A percentile compares a stretch with the other conserved stretches of the same genome.
Evolutionary conservation across 2,888 invertebrate genomes (phyloP).

Genomic region (Fragum fragum): DNA sequence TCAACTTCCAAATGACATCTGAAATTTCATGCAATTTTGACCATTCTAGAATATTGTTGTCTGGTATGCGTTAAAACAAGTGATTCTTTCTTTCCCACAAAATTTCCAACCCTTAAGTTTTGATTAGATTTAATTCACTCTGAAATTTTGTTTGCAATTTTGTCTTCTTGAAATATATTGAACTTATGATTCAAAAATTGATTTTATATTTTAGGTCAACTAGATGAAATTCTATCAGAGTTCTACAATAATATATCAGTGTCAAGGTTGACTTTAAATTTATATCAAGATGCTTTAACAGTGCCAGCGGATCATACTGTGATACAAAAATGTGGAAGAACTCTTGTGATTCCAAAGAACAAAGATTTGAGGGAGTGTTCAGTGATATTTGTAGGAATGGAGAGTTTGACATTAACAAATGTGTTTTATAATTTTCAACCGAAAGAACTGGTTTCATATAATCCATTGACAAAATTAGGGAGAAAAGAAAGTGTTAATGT

Average conservation of each 20-base stretch:
- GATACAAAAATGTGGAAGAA: conserved; percentile 72
- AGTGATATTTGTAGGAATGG: conserved; percentile 91
- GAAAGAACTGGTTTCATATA: conserved; percentile 85
- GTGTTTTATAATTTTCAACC: conserved; percentile 87
- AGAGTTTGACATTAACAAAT: conserved; percentile 90
- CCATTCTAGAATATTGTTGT: too few species aligned
- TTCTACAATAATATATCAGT: conserved; percentile 48
- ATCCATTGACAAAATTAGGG: conserved; percentile 78
- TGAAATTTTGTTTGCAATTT: too few species aligned
- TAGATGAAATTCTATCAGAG: conserved; percentile 25
- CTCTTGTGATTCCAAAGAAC: conserved; percentile 62
- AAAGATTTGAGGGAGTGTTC: conserved; percentile 88
- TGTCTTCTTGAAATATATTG: too few species aligned
- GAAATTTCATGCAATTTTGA: too few species aligned
- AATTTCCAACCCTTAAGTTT: too few species aligned
- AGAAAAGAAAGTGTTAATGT: conserved; percentile 78
- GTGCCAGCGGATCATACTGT: background rate
- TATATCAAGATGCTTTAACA: background rate
- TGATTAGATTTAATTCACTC: too few species aligned
- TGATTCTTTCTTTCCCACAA: too few species aligned
- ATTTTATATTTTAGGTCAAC: conserved; percentile 47
- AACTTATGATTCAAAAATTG: background rate
- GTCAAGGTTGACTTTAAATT: conserved; percentile 36
- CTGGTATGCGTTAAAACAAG: too few species aligned
- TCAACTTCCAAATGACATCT: too few species aligned